phyloP scores from a whole-genome alignment of 2,888 invertebrate species.

The Rotaria macrura region DNA sequence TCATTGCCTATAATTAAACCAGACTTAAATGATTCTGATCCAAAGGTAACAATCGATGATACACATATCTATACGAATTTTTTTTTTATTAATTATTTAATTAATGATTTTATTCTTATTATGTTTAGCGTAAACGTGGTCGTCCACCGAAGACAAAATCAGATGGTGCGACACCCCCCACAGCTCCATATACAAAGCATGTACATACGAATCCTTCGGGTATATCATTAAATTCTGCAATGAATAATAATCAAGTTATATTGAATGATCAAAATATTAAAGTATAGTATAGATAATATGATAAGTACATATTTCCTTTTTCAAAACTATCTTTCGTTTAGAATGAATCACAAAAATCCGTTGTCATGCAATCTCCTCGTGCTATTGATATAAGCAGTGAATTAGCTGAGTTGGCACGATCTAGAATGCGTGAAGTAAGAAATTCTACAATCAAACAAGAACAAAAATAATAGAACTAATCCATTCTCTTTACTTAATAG shows the following conservation, averaged over 20 bases:
- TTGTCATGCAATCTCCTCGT: neutral
- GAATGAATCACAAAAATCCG: neutral
- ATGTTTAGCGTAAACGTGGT: neutral
- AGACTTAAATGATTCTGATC: neutral
- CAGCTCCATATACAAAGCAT: neutral
- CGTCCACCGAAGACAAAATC: slow-evolving; percentile 1
- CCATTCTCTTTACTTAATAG: neutral
- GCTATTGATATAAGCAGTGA: neutral
- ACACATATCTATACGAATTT: too few relatives aligned
- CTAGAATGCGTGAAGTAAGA: neutral
- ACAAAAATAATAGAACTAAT: too few relatives aligned
- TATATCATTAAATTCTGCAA: neutral
- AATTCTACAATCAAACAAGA: neutral
- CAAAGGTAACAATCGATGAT: neutral
- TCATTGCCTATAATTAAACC: slow-evolving; percentile 8
- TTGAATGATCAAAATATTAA: neutral
- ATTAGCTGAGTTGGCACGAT: neutral
- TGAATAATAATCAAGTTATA: slow-evolving; percentile 5
- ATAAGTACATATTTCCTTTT: too few relatives aligned
- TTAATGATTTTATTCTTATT: neutral
- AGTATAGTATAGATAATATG: neutral
- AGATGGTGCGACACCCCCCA: neutral
- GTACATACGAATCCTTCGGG: neutral
- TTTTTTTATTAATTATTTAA: neutral
- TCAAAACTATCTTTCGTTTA: neutral